Base-by-base conservation (phyloP, 2,888 invertebrate species). In the Diadegma fenestrale region DNA sequence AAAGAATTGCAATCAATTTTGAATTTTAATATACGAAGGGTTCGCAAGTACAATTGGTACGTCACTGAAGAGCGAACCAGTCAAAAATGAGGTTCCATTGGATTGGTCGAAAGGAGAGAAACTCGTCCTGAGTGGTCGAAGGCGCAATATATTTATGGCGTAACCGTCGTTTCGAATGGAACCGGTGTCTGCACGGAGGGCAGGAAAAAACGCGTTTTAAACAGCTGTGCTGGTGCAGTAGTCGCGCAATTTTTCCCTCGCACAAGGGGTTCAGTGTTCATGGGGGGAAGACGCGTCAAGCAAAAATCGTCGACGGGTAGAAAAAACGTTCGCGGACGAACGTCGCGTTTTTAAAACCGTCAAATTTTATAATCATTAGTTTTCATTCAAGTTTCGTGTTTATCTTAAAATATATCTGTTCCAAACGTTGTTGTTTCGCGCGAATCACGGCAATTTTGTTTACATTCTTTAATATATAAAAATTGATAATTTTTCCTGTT, bases 141-240 rank as follows among this genome's bases (percentile, higher is more conserved):
- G 43, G 43, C 33, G 51, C 73, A 61, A 73, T 84, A 75, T 17
- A 43, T 73, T 79, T 80, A 84, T 77, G 76, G 86, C 63, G 82
- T 86, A 86, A 86, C 85, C 86, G 86, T 85, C 85, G 63, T 82
- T 85, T 85, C 73, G 76, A 86, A 85, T 75, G 72, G 82, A 86
- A 85, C 85, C 85, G 84, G 73, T 68, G 84, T 76, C 79, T 79
- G 73, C 26, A 64, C 61, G n/a, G 43, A 69, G 43, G 17, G 26
- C 17, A 41, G 37, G 45, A 73, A 82, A 81, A 72, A 80, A 66
- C 85, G 80, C 64, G 51, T 68, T 66, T 77, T 85, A 77, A 82
- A 87, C 85, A 80, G 85, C 80, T 82, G 84, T 80, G 61, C 73
- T 68, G 43, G 26, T 45, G 37, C n/a, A 63, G 61, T 19, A 43